Conservation (phyloP, 2,888 invertebrate species). For the Drosophila subquinaria region DNA sequence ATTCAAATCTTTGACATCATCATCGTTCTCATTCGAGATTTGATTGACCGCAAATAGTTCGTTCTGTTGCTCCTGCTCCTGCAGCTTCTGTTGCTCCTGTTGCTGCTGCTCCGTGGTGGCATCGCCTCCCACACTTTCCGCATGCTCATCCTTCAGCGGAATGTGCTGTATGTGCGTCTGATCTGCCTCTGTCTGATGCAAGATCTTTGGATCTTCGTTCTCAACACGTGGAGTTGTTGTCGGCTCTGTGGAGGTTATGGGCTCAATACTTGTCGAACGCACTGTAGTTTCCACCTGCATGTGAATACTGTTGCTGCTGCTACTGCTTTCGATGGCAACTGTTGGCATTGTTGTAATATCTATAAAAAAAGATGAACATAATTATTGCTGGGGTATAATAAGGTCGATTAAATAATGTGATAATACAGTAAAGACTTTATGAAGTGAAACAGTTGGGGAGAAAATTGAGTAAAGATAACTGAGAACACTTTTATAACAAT, state of each 20-base stretch:
- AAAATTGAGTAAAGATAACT: neutral
- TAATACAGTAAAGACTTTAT: neutral
- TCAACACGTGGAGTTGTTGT: constrained; percentile 80
- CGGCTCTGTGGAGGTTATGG: constrained; percentile 82
- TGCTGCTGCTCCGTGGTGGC: constrained; percentile 66
- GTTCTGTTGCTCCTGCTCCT: constrained; percentile 55
- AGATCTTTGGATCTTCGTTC: constrained; percentile 34
- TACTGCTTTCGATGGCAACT: neutral
- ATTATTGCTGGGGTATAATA: constrained; percentile 1
- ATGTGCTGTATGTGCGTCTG: constrained; percentile 70
- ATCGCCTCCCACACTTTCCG: constrained; percentile 55
- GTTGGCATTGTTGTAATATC: constrained; percentile 37
- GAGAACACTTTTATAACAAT: neutral
- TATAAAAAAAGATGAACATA: constrained; percentile 13
- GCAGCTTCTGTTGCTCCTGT: constrained; percentile 49
- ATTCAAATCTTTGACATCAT: constrained; percentile 82
- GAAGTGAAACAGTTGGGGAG: no score
- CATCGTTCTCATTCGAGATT: constrained; percentile 80
- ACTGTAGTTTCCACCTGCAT: constrained; percentile 47
- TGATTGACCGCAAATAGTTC: constrained; percentile 74
- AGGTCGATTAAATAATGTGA: neutral
- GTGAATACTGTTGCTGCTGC: constrained; percentile 2
- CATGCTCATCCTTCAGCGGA: constrained; percentile 66
- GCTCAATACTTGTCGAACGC: constrained; percentile 81
- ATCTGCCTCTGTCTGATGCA: constrained; percentile 52